Percentiles rank a stretch among this genome's conserved stretches.
These are phyloP conservation scores for Drosophila subsilvestris DNA, from an alignment of 2,888 invertebrate species.

Conservation along the genomic window DNA sequence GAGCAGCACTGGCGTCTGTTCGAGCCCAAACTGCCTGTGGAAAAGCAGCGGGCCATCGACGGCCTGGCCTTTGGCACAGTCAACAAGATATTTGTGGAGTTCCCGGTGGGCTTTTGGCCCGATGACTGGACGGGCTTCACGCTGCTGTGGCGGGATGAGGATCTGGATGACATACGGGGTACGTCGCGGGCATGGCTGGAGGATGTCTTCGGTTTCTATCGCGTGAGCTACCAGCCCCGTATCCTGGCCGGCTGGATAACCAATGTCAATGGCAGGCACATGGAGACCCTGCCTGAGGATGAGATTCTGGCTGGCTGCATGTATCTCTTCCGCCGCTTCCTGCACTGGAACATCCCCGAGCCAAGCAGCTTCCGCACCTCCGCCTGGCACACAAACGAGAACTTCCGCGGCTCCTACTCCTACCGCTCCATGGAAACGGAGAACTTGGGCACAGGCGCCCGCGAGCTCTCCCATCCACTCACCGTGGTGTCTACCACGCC, in stretches of 20 bases:
- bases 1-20: constrained; percentile 84
- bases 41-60: constrained; percentile 85
- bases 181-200: constrained; percentile 86
- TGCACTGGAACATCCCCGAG: constrained; percentile 80
- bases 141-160: constrained; percentile 86
- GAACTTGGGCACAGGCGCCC: constrained; percentile 85
- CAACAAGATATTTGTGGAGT: constrained; percentile 87
- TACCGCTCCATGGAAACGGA: constrained; percentile 87
- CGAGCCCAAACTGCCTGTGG: constrained; percentile 84
- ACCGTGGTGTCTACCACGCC: constrained; percentile 82
- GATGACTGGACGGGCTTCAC: constrained; percentile 85
- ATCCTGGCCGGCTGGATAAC: constrained; percentile 90
- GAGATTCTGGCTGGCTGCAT: constrained; percentile 82
- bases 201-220: constrained; percentile 88
- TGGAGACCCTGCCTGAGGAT: constrained; percentile 87
- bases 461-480: constrained; percentile 84
- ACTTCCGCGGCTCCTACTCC: constrained; percentile 88
- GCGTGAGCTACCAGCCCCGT: constrained; percentile 87
- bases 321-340: constrained; percentile 82
- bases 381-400: constrained; percentile 87
- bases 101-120: constrained; percentile 87
- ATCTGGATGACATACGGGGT: constrained; percentile 81
- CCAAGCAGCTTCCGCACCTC: constrained; percentile 84
- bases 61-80: constrained; percentile 87
- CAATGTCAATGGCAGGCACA: constrained; percentile 86